These are phyloP conservation scores for Thymelicus lineola DNA, from an alignment of 2,888 invertebrate genomes.

Conservation along the genomic window DNA sequence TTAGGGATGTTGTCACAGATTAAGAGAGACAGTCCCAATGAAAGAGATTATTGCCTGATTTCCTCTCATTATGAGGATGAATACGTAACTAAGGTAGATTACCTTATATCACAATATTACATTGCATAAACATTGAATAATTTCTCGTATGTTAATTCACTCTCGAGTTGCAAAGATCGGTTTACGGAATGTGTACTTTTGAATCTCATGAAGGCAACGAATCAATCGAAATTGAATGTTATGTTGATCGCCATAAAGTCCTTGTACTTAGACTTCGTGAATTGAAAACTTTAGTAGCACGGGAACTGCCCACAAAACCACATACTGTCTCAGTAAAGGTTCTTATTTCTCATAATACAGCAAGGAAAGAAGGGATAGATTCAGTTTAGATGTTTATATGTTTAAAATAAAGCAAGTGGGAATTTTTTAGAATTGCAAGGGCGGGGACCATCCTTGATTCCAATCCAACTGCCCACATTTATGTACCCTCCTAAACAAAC, in stretches of 20 bases:
- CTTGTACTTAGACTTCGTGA: background rate
- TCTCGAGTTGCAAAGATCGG: slow-evolving; percentile 26
- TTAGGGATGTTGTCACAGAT: too few relatives aligned
- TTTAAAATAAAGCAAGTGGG: too few relatives aligned
- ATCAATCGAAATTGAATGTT: slow-evolving; percentile 5
- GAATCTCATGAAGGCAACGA: background rate
- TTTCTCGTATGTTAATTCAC: slow-evolving; percentile 29
- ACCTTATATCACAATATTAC: background rate
- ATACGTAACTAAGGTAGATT: background rate
- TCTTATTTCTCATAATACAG: slow-evolving; percentile 15
- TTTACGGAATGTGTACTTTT: slow-evolving; percentile 28
- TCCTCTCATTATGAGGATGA: background rate
- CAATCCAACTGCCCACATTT: too few relatives aligned
- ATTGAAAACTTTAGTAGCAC: slow-evolving; percentile 9
- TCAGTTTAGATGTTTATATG: too few relatives aligned
- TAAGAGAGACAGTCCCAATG: too few relatives aligned
- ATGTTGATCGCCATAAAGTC: background rate
- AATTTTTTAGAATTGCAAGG: too few relatives aligned
- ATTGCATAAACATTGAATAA: slow-evolving; percentile 23
- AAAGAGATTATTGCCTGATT: background rate
- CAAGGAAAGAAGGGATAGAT: slow-evolving; percentile 13
- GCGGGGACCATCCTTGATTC: too few relatives aligned
- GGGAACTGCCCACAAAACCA: slow-evolving; percentile 19
- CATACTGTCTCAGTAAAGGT: slow-evolving; percentile 5
- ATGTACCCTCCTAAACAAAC: too few relatives aligned